A percentile compares a stretch with the other conserved stretches of the same genome.
phyloP scores from a whole-genome alignment of 2,113 vertebrate species.

The Oxyura jamaicensis region DNA sequence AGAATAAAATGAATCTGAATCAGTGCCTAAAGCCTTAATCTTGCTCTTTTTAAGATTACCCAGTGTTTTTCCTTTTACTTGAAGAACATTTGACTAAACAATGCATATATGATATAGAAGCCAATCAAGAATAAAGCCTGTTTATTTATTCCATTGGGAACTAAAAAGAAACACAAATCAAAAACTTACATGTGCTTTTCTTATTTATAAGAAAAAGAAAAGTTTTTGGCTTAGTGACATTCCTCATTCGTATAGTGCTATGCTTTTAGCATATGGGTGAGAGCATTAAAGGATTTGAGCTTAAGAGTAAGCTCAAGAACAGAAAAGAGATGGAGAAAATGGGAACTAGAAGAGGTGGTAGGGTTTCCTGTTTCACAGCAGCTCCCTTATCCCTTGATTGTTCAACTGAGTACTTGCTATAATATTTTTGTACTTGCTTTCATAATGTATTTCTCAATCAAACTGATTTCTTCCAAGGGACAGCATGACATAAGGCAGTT shows the following conservation, averaged over 20 bases:
- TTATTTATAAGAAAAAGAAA: neutral
- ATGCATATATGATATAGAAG: neutral
- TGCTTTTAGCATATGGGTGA: neutral
- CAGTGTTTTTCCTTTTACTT: neutral
- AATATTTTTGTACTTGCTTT: neutral
- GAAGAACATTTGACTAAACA: neutral
- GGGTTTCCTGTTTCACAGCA: neutral
- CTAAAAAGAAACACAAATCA: neutral
- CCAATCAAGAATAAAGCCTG: neutral
- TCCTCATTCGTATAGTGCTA: neutral
- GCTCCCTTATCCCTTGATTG: neutral
- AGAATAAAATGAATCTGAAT: neutral
- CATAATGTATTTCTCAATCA: neutral
- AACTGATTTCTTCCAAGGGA: neutral
- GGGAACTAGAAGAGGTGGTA: neutral
- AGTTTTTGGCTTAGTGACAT: neutral
- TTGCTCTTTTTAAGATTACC: neutral
- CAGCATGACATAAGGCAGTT: neutral
- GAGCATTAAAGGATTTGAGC: neutral
- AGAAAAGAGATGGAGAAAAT: neutral
- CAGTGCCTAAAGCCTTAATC: neutral
- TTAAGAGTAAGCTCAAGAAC: neutral
- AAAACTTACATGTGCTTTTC: neutral
- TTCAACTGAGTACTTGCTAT: neutral
- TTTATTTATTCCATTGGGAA: neutral